Conservation (phyloP, 2,888 invertebrate genomes). For the Ischnus inquisitorius region DNA sequence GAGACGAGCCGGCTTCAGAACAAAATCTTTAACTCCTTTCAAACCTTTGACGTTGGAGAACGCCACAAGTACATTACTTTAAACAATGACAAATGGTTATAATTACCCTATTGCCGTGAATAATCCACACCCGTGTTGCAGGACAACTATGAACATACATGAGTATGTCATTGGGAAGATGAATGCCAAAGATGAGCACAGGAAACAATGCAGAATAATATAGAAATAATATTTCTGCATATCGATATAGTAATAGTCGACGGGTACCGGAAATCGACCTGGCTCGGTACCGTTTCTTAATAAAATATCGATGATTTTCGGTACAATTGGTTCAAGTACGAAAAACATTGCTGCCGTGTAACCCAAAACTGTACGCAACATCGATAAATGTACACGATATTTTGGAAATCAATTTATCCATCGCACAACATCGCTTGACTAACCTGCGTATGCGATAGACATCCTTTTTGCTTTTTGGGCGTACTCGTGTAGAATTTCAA, state of each 20-base stretch:
- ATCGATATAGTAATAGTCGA: conserved; percentile 41
- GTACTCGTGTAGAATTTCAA: conserved; percentile 39
- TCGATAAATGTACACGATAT: background rate
- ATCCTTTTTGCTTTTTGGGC: conserved; percentile 39
- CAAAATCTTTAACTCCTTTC: background rate
- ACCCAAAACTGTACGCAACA: conserved; percentile 18
- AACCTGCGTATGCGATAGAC: conserved; percentile 37
- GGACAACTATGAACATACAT: background rate
- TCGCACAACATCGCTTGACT: background rate
- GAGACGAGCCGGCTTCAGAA: no score
- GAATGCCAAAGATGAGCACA: background rate
- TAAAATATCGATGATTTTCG: conserved; percentile 44
- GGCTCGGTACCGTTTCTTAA: conserved; percentile 43
- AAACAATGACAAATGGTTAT: background rate
- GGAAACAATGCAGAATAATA: background rate
- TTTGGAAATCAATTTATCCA: background rate
- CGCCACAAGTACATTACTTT: background rate
- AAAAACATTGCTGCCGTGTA: conserved; percentile 19
- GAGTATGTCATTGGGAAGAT: background rate
- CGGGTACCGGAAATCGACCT: conserved; percentile 51
- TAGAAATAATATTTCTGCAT: conserved; percentile 53
- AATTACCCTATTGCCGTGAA: background rate
- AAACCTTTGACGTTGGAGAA: background rate
- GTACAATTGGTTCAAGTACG: conserved; percentile 22
- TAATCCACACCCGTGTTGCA: background rate